Evolutionary conservation across 1,140 invertebrate species (phyloP).

Genomic region (Leptinotarsa texana): DNA sequence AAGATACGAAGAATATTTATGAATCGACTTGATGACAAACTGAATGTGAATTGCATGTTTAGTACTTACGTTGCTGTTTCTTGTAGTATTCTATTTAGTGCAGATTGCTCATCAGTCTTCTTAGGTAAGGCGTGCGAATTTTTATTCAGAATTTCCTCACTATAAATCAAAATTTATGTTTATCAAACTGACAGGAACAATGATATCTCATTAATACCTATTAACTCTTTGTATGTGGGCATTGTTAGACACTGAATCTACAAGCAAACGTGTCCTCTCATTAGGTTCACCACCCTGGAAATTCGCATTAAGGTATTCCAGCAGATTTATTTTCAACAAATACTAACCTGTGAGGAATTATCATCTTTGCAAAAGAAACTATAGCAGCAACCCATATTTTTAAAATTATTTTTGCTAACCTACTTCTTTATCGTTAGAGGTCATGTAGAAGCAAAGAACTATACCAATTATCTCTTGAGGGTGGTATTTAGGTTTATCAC

Average conservation of each 20-base stretch:
- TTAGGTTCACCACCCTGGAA: conserved; percentile 65
- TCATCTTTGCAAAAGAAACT: conserved; percentile 55
- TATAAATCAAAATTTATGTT: conserved; percentile 48
- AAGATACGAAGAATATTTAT: no score
- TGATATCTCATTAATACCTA: conserved; percentile 52
- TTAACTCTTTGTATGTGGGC: conserved; percentile 65
- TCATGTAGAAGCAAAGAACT: not conserved
- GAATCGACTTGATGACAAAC: not conserved
- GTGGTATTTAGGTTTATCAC: no score
- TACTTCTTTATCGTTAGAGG: not conserved
- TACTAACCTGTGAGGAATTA: conserved; percentile 49
- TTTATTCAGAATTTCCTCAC: conserved; percentile 67
- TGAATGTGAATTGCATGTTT: not conserved
- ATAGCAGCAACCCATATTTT: conserved; percentile 55
- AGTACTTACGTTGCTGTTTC: conserved; percentile 81
- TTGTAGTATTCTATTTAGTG: conserved; percentile 82
- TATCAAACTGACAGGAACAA: conserved; percentile 29
- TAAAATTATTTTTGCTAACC: not conserved
- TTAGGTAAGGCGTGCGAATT: conserved; percentile 71
- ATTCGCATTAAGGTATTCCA: conserved; percentile 23
- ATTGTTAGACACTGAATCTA: conserved; percentile 71
- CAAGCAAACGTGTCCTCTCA: conserved; percentile 70
- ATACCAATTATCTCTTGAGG: not conserved
- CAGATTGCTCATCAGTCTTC: conserved; percentile 85
- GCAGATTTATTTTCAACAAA: conserved; percentile 20